These are phyloP conservation scores for Cettia cetti DNA, from an alignment of 2,113 vertebrate genomes.

Conservation along the genomic window DNA sequence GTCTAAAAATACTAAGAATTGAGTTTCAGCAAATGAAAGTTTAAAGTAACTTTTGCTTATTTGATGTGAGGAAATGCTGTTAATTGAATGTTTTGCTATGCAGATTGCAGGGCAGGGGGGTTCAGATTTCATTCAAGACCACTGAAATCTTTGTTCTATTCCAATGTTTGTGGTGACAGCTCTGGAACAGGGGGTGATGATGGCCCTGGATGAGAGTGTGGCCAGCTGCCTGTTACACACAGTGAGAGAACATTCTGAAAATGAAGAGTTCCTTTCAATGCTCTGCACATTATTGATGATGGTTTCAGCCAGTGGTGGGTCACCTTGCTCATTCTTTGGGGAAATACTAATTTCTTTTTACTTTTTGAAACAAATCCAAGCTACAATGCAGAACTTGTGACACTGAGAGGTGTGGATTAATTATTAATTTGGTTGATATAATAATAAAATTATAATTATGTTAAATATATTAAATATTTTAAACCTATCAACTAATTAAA, in stretches of 20 bases:
- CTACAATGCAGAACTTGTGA: not conserved
- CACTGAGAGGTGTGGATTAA: not conserved
- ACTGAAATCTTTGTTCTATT: not conserved
- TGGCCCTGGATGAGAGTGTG: not conserved
- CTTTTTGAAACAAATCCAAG: not conserved
- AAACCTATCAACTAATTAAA: too few species aligned
- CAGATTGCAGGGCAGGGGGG: not conserved
- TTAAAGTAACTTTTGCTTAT: not conserved
- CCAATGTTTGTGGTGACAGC: constrained; percentile 34
- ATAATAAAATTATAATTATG: too few species aligned
- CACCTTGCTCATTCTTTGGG: not conserved
- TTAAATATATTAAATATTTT: too few species aligned
- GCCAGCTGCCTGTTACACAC: constrained; percentile 13
- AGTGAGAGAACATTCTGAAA: not conserved
- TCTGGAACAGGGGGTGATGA: not conserved
- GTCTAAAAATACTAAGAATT: not conserved
- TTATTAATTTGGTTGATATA: not conserved
- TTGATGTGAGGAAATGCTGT: not conserved
- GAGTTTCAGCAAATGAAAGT: not conserved
- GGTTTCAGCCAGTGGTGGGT: constrained; percentile 65
- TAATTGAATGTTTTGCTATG: not conserved
- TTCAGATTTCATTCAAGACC: not conserved
- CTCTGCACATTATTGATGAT: constrained; percentile 64
- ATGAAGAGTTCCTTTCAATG: constrained; percentile 8
- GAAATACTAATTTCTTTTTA: not conserved